Evolutionary conservation across 2,797 vertebrate genomes (phyloP).

Genomic region (Yasuhikotakia modesta): DNA sequence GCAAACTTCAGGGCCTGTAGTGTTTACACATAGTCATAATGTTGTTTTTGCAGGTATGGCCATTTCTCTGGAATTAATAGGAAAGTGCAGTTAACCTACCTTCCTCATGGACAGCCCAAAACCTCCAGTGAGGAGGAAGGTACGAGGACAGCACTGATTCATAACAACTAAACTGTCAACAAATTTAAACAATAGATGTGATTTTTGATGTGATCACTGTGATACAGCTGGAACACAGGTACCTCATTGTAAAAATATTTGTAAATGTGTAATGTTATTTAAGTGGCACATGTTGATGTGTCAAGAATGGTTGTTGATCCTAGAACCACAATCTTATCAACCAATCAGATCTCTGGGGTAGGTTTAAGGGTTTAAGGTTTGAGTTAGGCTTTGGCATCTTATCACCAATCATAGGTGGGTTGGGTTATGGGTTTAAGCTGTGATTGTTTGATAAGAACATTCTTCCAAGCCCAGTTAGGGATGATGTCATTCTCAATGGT

Average conservation of each 20-base stretch:
- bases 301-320: background rate
- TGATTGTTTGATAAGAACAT: too few species aligned
- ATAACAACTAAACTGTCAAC: background rate
- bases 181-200: background rate
- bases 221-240: too few species aligned
- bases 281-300: background rate
- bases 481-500: background rate
- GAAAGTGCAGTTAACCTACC: constrained; percentile 95
- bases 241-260: background rate
- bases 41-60: constrained; percentile 84
- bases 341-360: background rate
- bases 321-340: background rate
- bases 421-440: background rate
- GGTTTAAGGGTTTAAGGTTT: background rate
- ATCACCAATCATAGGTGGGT: background rate
- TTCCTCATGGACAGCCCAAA: constrained; percentile 92
- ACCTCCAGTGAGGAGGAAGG: constrained; percentile 94
- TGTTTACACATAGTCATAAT: background rate
- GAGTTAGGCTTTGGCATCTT: background rate
- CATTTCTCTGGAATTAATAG: constrained; percentile 99
- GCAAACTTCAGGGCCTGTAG: background rate
- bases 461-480: background rate
- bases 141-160: constrained; percentile 59
- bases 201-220: too few species aligned
- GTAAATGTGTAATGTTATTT: background rate